Evolutionary conservation across 2,113 vertebrate genomes (phyloP).

Genomic region (Coptodon rendalli): DNA sequence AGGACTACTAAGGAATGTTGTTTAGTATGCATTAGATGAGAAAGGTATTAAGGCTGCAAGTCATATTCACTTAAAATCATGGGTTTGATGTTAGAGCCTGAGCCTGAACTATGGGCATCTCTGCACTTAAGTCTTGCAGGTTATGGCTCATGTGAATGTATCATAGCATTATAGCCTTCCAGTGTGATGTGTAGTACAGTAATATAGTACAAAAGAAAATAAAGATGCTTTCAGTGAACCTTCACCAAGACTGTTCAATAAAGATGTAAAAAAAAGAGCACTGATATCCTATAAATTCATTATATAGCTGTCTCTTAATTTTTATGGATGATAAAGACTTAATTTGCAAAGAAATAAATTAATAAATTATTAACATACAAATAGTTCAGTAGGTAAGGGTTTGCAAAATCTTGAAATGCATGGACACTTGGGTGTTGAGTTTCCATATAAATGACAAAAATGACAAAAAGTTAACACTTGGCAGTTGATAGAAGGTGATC

Average conservation of each 20-base stretch:
- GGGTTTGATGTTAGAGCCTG: not conserved
- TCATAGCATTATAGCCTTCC: not conserved
- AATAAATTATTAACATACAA: not conserved
- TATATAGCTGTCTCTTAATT: not conserved
- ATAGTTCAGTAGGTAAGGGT: not conserved
- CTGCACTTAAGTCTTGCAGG: not conserved
- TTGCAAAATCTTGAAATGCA: not conserved
- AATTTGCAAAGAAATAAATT: not conserved
- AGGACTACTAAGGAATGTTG: not conserved
- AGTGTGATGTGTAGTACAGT: not conserved
- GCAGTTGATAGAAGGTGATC: not conserved
- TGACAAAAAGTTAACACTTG: not conserved
- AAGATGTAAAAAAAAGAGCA: not conserved
- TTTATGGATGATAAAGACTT: not conserved
- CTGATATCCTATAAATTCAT: not conserved
- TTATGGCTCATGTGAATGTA: not conserved
- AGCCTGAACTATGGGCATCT: not conserved
- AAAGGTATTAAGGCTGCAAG: not conserved
- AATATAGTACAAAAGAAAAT: not conserved
- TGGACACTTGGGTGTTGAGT: not conserved
- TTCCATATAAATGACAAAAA: no score
- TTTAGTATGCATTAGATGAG: not conserved
- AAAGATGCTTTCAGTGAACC: not conserved
- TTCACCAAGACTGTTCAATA: not conserved
- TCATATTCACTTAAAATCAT: not conserved